phyloP scores from a whole-genome alignment of 2,113 vertebrate genomes.

The Antechinus flavipes region DNA sequence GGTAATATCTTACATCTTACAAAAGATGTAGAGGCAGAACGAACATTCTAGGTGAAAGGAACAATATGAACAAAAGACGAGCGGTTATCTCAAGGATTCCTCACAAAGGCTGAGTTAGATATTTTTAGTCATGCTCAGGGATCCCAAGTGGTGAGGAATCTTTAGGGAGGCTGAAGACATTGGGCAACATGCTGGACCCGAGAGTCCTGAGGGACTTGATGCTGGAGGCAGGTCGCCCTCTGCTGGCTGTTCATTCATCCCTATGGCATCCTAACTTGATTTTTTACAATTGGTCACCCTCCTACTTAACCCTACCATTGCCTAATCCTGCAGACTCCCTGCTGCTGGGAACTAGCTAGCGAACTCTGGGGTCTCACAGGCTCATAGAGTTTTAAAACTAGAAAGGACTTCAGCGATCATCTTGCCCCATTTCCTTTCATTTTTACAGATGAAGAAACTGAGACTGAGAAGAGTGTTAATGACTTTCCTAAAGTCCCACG shows the following conservation, averaged over 20 bases:
- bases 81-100: background rate
- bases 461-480: background rate
- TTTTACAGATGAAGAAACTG: background rate
- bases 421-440: background rate
- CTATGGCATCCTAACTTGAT: background rate
- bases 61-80: background rate
- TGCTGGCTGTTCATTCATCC: slow-evolving; percentile 47
- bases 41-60: background rate
- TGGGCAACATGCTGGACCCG: background rate
- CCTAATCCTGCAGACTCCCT: background rate
- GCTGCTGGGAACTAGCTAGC: background rate
- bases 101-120: background rate
- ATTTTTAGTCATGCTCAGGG: background rate
- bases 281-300: background rate
- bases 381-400: background rate
- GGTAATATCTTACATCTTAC: background rate
- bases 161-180: background rate
- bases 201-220: background rate
- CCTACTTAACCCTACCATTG: background rate
- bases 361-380: background rate
- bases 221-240: slow-evolving; percentile 58
- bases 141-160: background rate
- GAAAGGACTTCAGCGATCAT: background rate
- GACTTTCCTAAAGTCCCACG: background rate
- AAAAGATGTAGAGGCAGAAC: background rate